Base-by-base conservation (phyloP, 2,888 invertebrate species). In the Melanostoma mellinum region DNA sequence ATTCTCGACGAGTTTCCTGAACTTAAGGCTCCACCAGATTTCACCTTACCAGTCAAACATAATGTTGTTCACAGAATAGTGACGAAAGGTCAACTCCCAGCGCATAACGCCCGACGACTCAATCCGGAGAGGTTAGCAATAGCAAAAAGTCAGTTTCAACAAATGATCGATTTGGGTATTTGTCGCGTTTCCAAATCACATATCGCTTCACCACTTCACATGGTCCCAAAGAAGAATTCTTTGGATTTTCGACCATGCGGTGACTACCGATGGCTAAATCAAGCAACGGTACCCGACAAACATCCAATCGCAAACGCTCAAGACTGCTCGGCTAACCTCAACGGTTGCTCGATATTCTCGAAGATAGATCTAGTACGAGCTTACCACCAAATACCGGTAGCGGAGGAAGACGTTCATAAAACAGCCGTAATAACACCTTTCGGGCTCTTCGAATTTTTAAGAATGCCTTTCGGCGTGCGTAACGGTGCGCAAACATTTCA, bases 351-450 rank as follows among this genome's bases (percentile, higher is more conserved):
- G 6, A 60, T 87, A 10, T 88, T 87, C 68, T 86, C 86, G 3
- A 86, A 71, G 20, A 60, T 88, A 4, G 87, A 88, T 73, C 68
- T 89, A 8, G 60, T 73, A 3, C 60, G 79, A 42, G 90, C 89
- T 0, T 91, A 88, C 72, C 86, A 89, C 58, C 88, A 90, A 46
- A 89, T 91, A 3, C 88, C 89, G 0, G 87, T 90, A 2, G 82
- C 76, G 1, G 63, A 85, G 4, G 88, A 86, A 30, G 88, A 90
- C 74, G 86, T 90, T 9, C 85, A 53, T 0, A 90, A 91, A 78
- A 89, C 89, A 1, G 89, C 88, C 0, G 88, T 90, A 2, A 88
- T 77, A 3, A 89, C 89, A 3, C 89, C 89, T 0, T 89, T 89
- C 74, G 89, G 89, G 1, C 71, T 89, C 1, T 90, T 87, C 65